A percentile compares a stretch with the other conserved stretches of the same genome.
phyloP scores from a whole-genome alignment of 2,888 invertebrate species.

The Adelognathus sp. region DNA sequence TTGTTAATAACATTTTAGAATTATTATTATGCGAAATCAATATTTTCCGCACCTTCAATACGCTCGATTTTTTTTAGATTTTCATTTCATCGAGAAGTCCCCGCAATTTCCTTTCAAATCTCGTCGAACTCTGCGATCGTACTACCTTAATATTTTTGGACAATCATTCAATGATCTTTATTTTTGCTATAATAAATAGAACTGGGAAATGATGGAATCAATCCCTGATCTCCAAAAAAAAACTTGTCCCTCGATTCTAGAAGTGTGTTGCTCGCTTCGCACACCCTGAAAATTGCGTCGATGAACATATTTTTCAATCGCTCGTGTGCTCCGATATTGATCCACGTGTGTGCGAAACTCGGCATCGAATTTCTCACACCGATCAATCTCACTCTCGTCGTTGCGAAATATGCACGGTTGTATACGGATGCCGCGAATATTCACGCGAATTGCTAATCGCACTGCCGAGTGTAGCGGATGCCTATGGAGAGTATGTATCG shows the following conservation, averaged over 20 bases:
- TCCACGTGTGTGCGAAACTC: background rate
- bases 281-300: background rate
- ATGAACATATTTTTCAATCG: background rate
- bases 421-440: slow-evolving; percentile 52
- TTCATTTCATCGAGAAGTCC: too few species aligned
- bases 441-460: slow-evolving; percentile 56
- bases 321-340: background rate
- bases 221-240: background rate
- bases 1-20: too few species aligned
- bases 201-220: background rate
- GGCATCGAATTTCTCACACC: slow-evolving; percentile 34
- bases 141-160: too few species aligned
- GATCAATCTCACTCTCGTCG: slow-evolving; percentile 6
- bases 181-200: too few species aligned
- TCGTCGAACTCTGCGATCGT: too few species aligned
- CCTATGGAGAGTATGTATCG: slow-evolving; percentile 22
- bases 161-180: too few species aligned
- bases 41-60: too few species aligned
- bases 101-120: too few species aligned
- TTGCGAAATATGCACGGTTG: slow-evolving; percentile 37
- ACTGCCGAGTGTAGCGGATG: slow-evolving; percentile 50
- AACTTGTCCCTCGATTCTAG: background rate
- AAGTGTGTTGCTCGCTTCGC: background rate
- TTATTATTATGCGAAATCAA: too few species aligned
- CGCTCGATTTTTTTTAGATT: too few species aligned